Percentiles rank a stretch among this genome's conserved stretches.
These are phyloP conservation scores for Drosophila varians DNA, from an alignment of 1,140 invertebrate species.

Conservation along the genomic window DNA sequence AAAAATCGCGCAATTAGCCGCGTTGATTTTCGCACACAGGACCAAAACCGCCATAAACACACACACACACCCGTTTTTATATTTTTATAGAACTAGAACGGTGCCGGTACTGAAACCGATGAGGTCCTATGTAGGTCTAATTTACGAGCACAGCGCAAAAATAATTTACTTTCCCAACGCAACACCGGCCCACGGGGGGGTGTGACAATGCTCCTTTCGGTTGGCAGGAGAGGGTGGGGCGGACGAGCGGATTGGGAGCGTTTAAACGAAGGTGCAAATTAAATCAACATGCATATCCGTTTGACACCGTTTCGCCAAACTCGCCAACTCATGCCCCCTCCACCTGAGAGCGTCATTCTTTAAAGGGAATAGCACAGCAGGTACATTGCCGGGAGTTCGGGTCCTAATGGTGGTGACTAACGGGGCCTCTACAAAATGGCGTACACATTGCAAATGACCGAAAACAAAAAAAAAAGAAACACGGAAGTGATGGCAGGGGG, in stretches of 20 bases:
- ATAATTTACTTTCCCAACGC: constrained; percentile 61
- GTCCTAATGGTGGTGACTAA: constrained; percentile 15
- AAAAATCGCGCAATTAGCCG: constrained; percentile 78
- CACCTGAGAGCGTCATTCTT: not conserved
- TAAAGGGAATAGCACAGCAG: constrained; percentile 25
- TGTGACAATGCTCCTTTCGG: constrained; percentile 20
- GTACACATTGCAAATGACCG: constrained; percentile 74
- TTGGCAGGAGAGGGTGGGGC: not conserved
- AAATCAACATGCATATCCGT: constrained; percentile 82
- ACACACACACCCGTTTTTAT: not conserved
- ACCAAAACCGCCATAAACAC: constrained; percentile 28
- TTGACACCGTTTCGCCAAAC: constrained; percentile 75
- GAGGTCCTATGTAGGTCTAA: constrained; percentile 60
- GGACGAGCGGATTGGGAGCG: constrained; percentile 19
- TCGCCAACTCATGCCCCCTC: not conserved
- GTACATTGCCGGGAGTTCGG: constrained; percentile 5
- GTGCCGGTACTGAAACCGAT: constrained; percentile 15
- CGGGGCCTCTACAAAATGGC: constrained; percentile 48
- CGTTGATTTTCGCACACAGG: constrained; percentile 77
- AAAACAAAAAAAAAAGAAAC: constrained; percentile 42
- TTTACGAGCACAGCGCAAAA: constrained; percentile 67
- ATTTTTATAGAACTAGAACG: constrained; percentile 24
- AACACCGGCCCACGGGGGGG: not conserved
- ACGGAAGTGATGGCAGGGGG: constrained; percentile 24
- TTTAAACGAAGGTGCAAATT: constrained; percentile 80